Base-by-base conservation (phyloP, 1,140 invertebrate genomes). In the Riptortus pedestris region DNA sequence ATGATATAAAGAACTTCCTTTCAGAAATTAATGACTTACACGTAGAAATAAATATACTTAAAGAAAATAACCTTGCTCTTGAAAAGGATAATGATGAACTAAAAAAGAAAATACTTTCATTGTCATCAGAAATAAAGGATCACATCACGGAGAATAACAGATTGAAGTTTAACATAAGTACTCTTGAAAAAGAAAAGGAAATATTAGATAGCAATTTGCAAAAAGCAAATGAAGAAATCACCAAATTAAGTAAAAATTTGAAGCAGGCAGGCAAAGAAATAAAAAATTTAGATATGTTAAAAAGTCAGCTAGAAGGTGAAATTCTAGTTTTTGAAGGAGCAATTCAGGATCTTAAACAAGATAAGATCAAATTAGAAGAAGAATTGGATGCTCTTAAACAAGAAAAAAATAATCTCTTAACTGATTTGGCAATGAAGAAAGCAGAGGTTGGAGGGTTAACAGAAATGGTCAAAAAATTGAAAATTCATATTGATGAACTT, bases 341-440 rank as follows among this genome's bases (percentile, higher is more conserved):
- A 33, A 20, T 55, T 24, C 26, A 65, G 14, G 16, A 16, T 24
- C 26, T 65, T 22, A 65, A 24, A 5, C 16, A 9, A 2, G 14
- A 24, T 24, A 55, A 55, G 9, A 22, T 7, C 16, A 20, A 55
- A 55, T 24, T 55, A 7, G 51, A 55, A 55, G 51, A 55, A 4
- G 51, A 55, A 55, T 24, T 24, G 2, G 14, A 27, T 2, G 51
- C 16, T 2, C 3, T 55, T 24, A 55, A 55, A 55, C 2, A 55
- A 55, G 51, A 55, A 55, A 55, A 55, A 24, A 14, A 18, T 55
- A 14, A 27, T 24, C 51, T 55, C 20, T 55, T 55, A 24, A 16
- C 18, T 20, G 57, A 59, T 18, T 33, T 59, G 4, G 28, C 18
- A 4, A 2, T 33, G 16, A 59, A 59, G 28, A 59, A 59, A 9